Evolutionary conservation across 2,888 invertebrate species (phyloP).

Genomic region (Geotrupes spiniger): DNA sequence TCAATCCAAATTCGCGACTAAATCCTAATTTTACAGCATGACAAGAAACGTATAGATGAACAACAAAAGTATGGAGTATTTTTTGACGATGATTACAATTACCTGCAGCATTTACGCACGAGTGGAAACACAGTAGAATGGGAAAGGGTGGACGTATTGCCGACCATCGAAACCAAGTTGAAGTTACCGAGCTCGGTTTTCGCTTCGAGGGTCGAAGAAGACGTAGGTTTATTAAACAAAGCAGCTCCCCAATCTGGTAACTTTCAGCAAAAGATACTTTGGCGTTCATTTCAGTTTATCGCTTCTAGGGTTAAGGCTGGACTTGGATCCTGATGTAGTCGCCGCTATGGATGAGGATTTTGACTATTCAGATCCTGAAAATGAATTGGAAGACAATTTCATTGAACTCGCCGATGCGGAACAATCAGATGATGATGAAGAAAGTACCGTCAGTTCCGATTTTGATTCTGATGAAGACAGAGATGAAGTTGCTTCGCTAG

Average conservation of each 20-base stretch:
- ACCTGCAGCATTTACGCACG: conserved; percentile 84
- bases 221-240: conserved; percentile 78
- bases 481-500: conserved; percentile 51
- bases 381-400: conserved; percentile 90
- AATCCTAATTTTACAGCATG: conserved; percentile 31
- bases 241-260: conserved; percentile 69
- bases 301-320: conserved; percentile 56
- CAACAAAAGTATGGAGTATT: conserved; percentile 86
- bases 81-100: conserved; percentile 94
- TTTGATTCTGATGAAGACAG: conserved; percentile 43
- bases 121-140: conserved; percentile 56
- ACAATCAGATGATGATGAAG: conserved; percentile 49
- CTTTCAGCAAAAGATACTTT: conserved; percentile 1
- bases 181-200: conserved; percentile 83
- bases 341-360: conserved; percentile 94
- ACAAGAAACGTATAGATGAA: conserved; percentile 62
- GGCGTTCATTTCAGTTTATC: neutral
- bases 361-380: conserved; percentile 78
- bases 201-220: conserved; percentile 79
- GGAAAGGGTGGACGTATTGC: conserved; percentile 46
- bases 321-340: conserved; percentile 89
- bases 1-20: neutral
- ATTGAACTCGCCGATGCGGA: conserved; percentile 73
- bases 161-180: conserved; percentile 36
- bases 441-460: conserved; percentile 45